phyloP scores from a whole-genome alignment of 2,113 vertebrate species.

The Thunnus thynnus region DNA sequence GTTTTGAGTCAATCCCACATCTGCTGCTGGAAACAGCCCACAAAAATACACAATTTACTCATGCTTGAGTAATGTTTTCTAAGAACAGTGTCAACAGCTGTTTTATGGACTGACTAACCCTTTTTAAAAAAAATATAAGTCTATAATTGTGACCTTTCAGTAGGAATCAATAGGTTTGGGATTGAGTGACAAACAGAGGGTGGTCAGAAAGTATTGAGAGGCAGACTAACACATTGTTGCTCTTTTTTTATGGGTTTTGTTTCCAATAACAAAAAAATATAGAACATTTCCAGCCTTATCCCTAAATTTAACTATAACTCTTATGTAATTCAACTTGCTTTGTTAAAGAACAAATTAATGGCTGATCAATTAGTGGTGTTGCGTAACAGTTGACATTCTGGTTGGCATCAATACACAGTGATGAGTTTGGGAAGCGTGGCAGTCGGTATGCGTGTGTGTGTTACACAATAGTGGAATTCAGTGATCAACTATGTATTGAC shows the following conservation, averaged over 20 bases:
- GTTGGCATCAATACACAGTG: constrained; percentile 49
- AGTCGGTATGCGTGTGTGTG: constrained; percentile 15
- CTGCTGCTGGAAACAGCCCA: not conserved
- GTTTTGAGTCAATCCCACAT: not conserved
- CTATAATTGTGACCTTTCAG: too few species aligned
- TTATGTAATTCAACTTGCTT: constrained; percentile 39
- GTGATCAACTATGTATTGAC: constrained; percentile 11
- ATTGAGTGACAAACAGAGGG: not conserved
- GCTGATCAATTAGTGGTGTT: constrained; percentile 62
- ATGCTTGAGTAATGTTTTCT: too few species aligned
- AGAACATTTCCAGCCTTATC: not conserved
- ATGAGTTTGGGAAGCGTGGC: constrained; percentile 30
- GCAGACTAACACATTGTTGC: too few species aligned
- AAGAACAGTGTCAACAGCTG: too few species aligned
- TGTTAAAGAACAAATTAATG: constrained; percentile 51
- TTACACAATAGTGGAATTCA: constrained; percentile 52
- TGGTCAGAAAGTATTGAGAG: not conserved
- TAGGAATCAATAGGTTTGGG: too few species aligned
- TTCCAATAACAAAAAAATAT: not conserved
- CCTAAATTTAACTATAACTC: not conserved
- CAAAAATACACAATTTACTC: too few species aligned
- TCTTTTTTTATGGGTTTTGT: not conserved
- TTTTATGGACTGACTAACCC: too few species aligned
- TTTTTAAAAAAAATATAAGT: not conserved
- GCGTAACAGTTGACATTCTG: constrained; percentile 55